These are phyloP conservation scores for Coracopsis vasa DNA, from an alignment of 2,113 vertebrate species.

Conservation along the genomic window DNA sequence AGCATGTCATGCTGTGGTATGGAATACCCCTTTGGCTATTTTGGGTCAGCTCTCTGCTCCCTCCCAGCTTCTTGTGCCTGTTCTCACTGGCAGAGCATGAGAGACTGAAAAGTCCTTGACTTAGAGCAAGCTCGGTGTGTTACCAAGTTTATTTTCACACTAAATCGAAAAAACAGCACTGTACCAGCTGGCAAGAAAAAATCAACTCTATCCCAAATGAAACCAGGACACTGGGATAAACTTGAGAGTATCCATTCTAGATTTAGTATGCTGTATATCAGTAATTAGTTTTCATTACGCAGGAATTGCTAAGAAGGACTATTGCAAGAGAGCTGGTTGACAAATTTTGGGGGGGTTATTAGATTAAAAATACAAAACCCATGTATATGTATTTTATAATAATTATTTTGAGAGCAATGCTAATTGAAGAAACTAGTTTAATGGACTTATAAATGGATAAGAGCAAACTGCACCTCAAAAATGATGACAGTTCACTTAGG, in stretches of 20 bases:
- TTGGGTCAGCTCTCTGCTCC: neutral
- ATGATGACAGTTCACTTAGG: conserved; percentile 51
- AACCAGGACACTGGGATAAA: neutral
- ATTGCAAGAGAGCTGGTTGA: neutral
- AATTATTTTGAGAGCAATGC: conserved; percentile 20
- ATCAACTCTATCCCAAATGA: neutral
- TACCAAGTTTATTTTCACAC: neutral
- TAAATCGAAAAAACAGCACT: neutral
- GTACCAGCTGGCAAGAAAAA: neutral
- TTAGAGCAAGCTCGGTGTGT: neutral
- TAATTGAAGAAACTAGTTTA: conserved; percentile 53
- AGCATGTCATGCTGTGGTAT: neutral
- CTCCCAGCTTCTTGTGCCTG: neutral
- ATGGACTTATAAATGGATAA: conserved; percentile 55
- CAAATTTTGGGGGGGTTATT: neutral
- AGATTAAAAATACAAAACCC: neutral
- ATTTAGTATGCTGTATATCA: neutral
- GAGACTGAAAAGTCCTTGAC: neutral
- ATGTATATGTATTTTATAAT: conserved; percentile 29
- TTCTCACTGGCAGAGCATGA: neutral
- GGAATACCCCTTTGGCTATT: neutral
- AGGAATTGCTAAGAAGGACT: neutral
- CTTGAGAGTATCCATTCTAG: neutral
- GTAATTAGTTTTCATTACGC: neutral
- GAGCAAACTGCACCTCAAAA: conserved; percentile 40